Evolutionary conservation across 2,797 vertebrate species (phyloP).

Genomic region (Micrastur ruficollis): DNA sequence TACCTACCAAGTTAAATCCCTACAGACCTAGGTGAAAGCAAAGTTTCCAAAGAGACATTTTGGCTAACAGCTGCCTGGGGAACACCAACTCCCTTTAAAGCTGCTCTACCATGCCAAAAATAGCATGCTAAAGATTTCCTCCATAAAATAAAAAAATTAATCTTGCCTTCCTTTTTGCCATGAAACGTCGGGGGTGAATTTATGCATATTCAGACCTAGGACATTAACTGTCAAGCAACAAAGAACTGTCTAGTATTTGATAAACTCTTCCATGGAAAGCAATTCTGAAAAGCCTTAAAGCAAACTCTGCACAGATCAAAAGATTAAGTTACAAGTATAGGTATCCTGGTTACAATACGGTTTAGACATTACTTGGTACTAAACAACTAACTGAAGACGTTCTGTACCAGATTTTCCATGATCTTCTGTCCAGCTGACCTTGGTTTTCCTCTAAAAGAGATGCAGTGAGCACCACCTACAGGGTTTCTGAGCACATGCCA

Average conservation of each 20-base stretch:
- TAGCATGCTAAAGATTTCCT: neutral
- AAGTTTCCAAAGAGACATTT: slow-evolving; percentile 39
- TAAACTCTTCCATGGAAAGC: neutral
- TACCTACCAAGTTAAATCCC: slow-evolving; percentile 27
- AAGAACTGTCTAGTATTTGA: neutral
- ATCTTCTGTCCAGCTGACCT: neutral
- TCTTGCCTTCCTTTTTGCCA: neutral
- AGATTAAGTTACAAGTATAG: neutral
- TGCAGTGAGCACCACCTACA: slow-evolving; percentile 50
- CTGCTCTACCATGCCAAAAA: neutral
- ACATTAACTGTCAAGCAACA: neutral
- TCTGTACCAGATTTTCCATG: neutral
- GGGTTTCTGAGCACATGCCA: neutral
- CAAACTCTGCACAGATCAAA: neutral
- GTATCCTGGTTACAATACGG: neutral
- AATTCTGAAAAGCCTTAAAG: neutral
- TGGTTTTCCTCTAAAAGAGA: neutral
- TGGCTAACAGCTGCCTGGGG: slow-evolving; percentile 32
- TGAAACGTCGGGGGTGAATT: neutral
- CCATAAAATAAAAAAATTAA: neutral
- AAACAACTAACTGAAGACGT: neutral
- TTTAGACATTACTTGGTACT: slow-evolving; percentile 7
- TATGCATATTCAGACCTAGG: neutral
- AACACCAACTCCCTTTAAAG: slow-evolving; percentile 45
- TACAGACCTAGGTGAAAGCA: neutral